Evolutionary conservation across 2,888 invertebrate species (phyloP).

Genomic region (Agrochola lychnidis): DNA sequence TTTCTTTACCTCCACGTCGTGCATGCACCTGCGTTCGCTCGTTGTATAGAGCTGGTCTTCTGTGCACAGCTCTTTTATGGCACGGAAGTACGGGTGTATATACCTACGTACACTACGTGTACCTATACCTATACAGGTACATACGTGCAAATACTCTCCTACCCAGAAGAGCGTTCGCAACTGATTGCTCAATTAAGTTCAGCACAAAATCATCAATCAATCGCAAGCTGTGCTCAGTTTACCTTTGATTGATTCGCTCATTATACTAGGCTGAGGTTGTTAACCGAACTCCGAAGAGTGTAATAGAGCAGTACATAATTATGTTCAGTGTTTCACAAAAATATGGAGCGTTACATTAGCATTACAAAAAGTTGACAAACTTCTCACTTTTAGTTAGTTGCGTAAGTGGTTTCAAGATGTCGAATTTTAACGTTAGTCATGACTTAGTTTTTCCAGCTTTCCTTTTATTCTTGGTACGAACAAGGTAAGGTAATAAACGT

Average conservation of each 20-base stretch:
- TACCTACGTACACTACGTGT: neutral
- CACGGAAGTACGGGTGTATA: conserved; percentile 4
- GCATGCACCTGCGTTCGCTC: too few species aligned
- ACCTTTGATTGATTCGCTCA: conserved; percentile 71
- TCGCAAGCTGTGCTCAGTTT: conserved; percentile 59
- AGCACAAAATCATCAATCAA: conserved; percentile 67
- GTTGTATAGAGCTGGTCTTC: neutral
- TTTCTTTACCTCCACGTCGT: too few species aligned
- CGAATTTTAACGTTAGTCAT: conserved; percentile 24
- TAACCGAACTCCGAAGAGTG: conserved; percentile 49
- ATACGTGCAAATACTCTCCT: conserved; percentile 53
- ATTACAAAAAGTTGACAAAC: conserved; percentile 25
- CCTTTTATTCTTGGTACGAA: neutral
- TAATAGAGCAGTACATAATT: conserved; percentile 42
- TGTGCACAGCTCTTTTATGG: neutral
- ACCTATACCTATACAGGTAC: conserved; percentile 12
- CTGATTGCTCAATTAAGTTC: conserved; percentile 67
- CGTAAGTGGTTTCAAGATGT: conserved; percentile 27
- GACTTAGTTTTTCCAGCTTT: conserved; percentile 4
- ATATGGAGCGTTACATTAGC: conserved; percentile 24
- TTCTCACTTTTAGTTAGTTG: conserved; percentile 30
- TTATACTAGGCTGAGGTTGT: conserved; percentile 63
- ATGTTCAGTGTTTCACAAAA: conserved; percentile 37
- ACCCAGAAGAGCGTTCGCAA: conserved; percentile 54
- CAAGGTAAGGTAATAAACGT: neutral